Percentiles rank a stretch among this genome's conserved stretches.
phyloP scores from a whole-genome alignment of 1,140 invertebrate species.

The Drosophila guanche region DNA sequence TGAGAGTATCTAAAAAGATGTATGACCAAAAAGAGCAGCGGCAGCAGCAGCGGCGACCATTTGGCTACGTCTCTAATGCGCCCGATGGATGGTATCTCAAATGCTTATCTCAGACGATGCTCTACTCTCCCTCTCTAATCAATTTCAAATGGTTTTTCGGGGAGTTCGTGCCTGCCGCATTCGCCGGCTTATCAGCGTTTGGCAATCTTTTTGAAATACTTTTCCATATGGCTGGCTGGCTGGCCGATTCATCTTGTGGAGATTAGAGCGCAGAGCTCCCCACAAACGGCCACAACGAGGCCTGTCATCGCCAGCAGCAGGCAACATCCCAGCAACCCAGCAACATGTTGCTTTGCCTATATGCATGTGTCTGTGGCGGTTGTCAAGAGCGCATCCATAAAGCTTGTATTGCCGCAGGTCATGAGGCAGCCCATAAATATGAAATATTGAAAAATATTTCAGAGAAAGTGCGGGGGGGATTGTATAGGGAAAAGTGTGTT shows the following conservation, averaged over 20 bases:
- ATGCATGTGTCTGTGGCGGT: constrained; percentile 17
- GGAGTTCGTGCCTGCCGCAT: constrained; percentile 66
- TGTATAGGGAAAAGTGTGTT: too few species aligned
- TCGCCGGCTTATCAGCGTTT: constrained; percentile 67
- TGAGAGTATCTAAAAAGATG: constrained; percentile 11
- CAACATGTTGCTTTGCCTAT: constrained; percentile 6
- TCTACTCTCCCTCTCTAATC: constrained; percentile 57
- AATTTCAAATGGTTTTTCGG: constrained; percentile 72
- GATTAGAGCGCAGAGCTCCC: constrained; percentile 37
- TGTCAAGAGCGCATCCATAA: constrained; percentile 24
- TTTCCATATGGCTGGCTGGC: constrained; percentile 71
- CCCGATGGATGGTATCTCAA: constrained; percentile 61
- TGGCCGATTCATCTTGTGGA: constrained; percentile 60
- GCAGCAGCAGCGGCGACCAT: constrained; percentile 1
- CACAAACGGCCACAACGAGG: constrained; percentile 25
- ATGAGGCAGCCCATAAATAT: constrained; percentile 72
- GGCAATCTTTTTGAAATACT: constrained; percentile 79
- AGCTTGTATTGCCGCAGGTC: constrained; percentile 75
- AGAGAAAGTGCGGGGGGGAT: not conserved
- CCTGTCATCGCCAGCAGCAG: constrained; percentile 37
- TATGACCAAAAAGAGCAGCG: constrained; percentile 4
- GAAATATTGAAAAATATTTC: constrained; percentile 55
- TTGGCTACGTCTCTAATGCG: constrained; percentile 57
- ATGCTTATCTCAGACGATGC: constrained; percentile 58
- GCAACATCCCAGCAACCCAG: constrained; percentile 4